phyloP scores from a whole-genome alignment of 2,113 vertebrate genomes.

The Butastur rufipennis region DNA sequence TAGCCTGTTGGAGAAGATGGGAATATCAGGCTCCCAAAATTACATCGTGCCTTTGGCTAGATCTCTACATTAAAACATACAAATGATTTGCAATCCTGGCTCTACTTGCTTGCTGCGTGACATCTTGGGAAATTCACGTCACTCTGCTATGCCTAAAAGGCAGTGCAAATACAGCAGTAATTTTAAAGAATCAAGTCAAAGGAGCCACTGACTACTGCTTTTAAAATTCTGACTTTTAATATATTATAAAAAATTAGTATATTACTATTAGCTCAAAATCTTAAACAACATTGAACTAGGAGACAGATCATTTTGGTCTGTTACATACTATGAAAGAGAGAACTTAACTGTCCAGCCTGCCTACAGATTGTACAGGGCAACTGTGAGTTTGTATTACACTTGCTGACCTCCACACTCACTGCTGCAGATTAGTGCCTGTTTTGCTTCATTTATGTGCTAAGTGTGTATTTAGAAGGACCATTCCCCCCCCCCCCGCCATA shows the following conservation, averaged over 20 bases:
- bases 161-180: neutral
- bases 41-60: neutral
- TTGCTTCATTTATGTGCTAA: neutral
- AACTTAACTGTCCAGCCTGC: neutral
- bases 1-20: neutral
- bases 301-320: neutral
- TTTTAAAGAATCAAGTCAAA: neutral
- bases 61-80: neutral
- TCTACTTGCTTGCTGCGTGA: neutral
- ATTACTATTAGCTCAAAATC: neutral
- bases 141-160: neutral
- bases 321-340: neutral
- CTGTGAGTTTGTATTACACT: neutral
- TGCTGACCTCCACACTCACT: neutral
- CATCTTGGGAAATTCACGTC: neutral
- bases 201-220: neutral
- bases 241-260: neutral
- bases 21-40: neutral
- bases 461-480: accelerated
- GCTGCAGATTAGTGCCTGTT: neutral
- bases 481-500: accelerated
- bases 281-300: neutral
- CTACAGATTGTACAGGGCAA: neutral
- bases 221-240: neutral
- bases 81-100: neutral